Conservation (phyloP, 2,888 invertebrate genomes). For the Melanchra persicariae region DNA sequence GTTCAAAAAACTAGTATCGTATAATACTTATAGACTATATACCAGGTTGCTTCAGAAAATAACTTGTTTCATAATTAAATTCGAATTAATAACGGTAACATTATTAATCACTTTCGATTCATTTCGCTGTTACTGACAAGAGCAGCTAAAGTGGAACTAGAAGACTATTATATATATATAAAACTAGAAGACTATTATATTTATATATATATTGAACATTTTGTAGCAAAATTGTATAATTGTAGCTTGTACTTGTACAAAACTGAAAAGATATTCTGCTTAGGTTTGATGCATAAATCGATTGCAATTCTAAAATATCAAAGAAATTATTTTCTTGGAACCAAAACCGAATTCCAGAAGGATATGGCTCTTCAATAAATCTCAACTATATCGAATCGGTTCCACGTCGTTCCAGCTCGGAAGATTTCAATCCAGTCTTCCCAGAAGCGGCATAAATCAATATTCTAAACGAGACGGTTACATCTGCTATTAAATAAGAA, state of each 20-base stretch:
- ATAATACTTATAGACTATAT: constrained; percentile 14
- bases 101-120: constrained; percentile 64
- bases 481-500: constrained; percentile 23
- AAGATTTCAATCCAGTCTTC: constrained; percentile 9
- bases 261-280: constrained; percentile 11
- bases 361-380: neutral
- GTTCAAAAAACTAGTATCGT: constrained; percentile 14
- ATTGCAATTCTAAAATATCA: neutral
- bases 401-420: neutral
- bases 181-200: constrained; percentile 14
- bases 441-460: constrained; percentile 20
- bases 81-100: constrained; percentile 43
- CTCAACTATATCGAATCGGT: neutral
- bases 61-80: constrained; percentile 47
- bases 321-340: neutral
- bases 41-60: constrained; percentile 10
- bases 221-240: constrained; percentile 37
- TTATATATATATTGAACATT: constrained; percentile 41
- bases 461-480: constrained; percentile 6
- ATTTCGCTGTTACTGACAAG: constrained; percentile 48
- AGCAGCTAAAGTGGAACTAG: constrained; percentile 33
- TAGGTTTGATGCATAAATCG: constrained; percentile 19
- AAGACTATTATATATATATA: too few relatives aligned
- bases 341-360: neutral
- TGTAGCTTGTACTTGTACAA: constrained; percentile 14